Evolutionary conservation across 2,113 vertebrate species (phyloP).

Genomic region (Cathartes aura): DNA sequence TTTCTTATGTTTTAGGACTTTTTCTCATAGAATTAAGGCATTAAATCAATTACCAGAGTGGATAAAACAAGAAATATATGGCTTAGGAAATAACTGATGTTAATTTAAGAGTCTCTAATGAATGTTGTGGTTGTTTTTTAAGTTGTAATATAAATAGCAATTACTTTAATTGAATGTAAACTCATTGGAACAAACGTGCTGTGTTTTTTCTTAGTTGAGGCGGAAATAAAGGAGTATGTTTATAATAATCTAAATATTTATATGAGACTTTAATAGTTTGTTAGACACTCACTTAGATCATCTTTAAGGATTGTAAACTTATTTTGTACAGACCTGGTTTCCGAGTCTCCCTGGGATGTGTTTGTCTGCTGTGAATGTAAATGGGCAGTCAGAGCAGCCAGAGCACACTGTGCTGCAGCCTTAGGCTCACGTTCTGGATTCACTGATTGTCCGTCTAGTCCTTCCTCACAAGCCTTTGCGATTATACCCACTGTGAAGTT

Average conservation of each 20-base stretch:
- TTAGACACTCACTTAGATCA: not conserved
- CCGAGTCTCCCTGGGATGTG: not conserved
- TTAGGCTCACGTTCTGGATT: not conserved
- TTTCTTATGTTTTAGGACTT: not conserved
- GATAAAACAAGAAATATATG: not conserved
- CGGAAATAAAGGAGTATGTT: not conserved
- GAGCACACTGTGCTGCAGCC: not conserved
- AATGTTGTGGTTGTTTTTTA: not conserved
- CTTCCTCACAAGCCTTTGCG: not conserved
- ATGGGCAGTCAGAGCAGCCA: not conserved
- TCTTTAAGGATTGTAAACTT: not conserved
- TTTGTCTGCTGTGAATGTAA: not conserved
- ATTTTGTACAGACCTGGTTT: not conserved
- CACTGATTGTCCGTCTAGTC: not conserved
- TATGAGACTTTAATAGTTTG: not conserved
- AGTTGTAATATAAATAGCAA: not conserved
- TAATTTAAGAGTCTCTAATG: not conserved
- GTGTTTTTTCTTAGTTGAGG: not conserved
- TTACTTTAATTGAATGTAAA: not conserved
- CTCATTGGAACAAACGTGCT: not conserved
- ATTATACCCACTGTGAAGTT: conserved; percentile 23
- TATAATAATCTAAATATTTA: not conserved
- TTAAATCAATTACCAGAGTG: not conserved
- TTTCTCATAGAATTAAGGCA: not conserved
- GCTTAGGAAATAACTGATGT: not conserved